These are phyloP conservation scores for Gymnobelideus leadbeateri DNA, from an alignment of 2,113 vertebrate species.

Conservation along the genomic window DNA sequence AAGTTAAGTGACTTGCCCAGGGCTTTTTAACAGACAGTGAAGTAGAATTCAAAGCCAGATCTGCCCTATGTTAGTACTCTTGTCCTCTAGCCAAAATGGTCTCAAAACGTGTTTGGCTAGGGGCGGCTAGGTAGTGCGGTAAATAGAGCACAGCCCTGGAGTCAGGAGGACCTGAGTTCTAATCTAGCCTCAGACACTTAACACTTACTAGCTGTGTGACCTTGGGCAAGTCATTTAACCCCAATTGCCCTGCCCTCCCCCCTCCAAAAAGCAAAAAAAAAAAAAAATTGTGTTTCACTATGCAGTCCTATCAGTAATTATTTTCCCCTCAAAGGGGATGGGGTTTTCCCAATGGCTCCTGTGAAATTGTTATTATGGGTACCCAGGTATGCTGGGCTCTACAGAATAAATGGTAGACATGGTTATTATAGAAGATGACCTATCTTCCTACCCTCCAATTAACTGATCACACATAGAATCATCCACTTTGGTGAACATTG, in stretches of 20 bases:
- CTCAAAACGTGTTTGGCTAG: neutral
- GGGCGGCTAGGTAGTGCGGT: no score
- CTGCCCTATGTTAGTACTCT: neutral
- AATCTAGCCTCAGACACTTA: no score
- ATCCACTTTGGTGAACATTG: neutral
- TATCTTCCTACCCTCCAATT: neutral
- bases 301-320: neutral
- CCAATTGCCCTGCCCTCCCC: no score
- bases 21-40: neutral
- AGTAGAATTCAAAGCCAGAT: neutral
- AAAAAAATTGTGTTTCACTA: no score
- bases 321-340: neutral
- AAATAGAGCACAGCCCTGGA: no score
- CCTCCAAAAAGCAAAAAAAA: no score
- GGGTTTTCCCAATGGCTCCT: neutral
- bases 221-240: no score
- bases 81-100: neutral
- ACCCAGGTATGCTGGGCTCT: neutral
- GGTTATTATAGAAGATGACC: neutral
- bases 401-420: neutral
- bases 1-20: neutral
- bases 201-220: no score
- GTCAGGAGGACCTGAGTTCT: no score
- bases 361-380: neutral
- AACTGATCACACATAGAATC: neutral